A percentile compares a stretch with the other conserved stretches of the same genome.
Conservation (phyloP, 2,113 vertebrate species). For the Mesitornis unicolor region DNA sequence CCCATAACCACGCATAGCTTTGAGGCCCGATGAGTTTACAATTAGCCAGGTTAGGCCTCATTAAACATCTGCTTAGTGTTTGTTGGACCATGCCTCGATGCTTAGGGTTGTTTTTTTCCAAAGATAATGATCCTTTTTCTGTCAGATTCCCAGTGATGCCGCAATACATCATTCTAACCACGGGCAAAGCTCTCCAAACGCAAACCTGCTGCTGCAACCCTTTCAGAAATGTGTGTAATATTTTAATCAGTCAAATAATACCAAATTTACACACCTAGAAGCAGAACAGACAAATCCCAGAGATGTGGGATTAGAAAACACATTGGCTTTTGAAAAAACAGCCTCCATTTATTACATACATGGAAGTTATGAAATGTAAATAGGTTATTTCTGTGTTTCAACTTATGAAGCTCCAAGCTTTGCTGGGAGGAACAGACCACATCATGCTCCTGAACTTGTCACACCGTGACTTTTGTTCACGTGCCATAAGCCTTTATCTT, state of each 20-base stretch:
- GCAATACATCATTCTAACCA: neutral
- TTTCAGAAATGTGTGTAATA: neutral
- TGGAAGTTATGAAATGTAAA: neutral
- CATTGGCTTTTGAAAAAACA: neutral
- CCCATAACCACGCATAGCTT: neutral
- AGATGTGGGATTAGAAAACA: neutral
- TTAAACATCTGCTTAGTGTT: slow-evolving; percentile 31
- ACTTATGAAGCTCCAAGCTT: neutral
- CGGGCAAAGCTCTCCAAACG: slow-evolving; percentile 3
- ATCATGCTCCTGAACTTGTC: neutral
- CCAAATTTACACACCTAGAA: neutral
- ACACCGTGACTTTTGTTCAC: neutral
- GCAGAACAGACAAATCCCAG: neutral
- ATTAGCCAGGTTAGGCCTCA: slow-evolving; percentile 1
- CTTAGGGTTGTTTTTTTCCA: neutral
- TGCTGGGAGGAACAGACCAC: neutral
- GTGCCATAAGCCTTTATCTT: neutral
- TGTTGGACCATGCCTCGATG: neutral
- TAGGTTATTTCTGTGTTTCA: neutral
- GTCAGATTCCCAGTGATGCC: neutral
- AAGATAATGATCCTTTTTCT: slow-evolving; percentile 9
- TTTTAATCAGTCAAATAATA: neutral
- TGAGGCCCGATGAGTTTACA: neutral
- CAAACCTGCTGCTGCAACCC: neutral
- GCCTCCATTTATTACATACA: neutral